Conservation (phyloP, 2,888 invertebrate species). For the Alviniconcha strummeri region DNA sequence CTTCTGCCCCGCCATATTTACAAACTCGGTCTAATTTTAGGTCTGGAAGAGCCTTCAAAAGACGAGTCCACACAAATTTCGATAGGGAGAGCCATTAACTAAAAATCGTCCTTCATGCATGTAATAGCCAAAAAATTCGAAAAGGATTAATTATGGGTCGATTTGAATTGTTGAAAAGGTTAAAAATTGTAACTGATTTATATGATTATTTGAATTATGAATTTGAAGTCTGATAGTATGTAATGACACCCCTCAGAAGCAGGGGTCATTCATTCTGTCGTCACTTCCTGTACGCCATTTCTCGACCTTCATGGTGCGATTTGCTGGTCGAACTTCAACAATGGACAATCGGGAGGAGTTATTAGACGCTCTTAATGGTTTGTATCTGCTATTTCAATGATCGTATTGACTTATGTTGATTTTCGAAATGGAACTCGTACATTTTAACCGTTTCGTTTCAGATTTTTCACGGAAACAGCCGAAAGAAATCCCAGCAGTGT, state of each 20-base stretch:
- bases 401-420: not conserved
- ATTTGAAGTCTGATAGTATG: no score
- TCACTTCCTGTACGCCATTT: slow-evolving; percentile 57
- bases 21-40: slow-evolving; percentile 36
- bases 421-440: not conserved
- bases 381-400: slow-evolving; percentile 24
- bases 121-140: no score
- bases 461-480: slow-evolving; percentile 80
- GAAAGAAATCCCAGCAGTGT: slow-evolving; percentile 88
- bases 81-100: no score
- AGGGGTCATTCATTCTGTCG: slow-evolving; percentile 34
- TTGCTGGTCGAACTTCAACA: slow-evolving; percentile 41
- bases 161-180: no score
- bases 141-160: no score
- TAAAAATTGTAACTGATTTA: no score
- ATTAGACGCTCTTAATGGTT: slow-evolving; percentile 63
- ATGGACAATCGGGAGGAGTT: slow-evolving; percentile 69
- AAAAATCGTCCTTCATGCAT: no score
- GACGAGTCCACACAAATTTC: slow-evolving; percentile 31
- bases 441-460: slow-evolving; percentile 47
- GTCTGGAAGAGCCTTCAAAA: slow-evolving; percentile 23
- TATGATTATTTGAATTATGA: no score
- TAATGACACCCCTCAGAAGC: not conserved
- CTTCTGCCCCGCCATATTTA: slow-evolving; percentile 44
- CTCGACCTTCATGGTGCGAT: slow-evolving; percentile 51